Base-by-base conservation (phyloP, 2,888 invertebrate genomes). In the Megamerina dolium region DNA sequence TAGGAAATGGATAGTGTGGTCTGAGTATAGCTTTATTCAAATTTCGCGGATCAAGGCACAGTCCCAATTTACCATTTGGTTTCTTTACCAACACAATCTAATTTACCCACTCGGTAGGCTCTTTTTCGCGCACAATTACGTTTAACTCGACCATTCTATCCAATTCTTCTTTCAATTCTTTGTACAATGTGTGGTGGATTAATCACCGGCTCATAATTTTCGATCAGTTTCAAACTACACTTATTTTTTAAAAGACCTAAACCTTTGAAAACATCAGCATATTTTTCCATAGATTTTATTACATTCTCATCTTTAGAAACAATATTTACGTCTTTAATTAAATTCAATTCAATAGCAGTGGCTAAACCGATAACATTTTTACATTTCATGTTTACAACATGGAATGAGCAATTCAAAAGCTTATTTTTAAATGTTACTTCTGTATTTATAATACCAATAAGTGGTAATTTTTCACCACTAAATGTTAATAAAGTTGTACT, bases 61-160 rank as follows among this genome's bases (percentile, higher is more conserved):
- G 4, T 12, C 39, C 20, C 26, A 48, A 27, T 23, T 33, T 42
- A 13, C 42, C 45, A 39, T 42, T 48, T 10, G 44, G 23, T 33
- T 45, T 26, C 12, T 26, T 26, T 26, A 26, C 26, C 26, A 26
- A 3, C 9, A 26, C 26, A 10, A 26, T 48, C 14, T 40, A 43
- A 27, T 35, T 44, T 3, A 47, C 46, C 46, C 40, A 38, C 3
- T 38, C 35, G n/a, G 46, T 46, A 6, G 46, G 46, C 16, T 42
- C 42, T 3, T n/a, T n/a, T n/a, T n/a, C n/a, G n/a, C n/a, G n/a
- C n/a, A n/a, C n/a, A n/a, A n/a, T n/a, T n/a, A n/a, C n/a, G n/a
- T n/a, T n/a, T n/a, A n/a, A 3, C 9, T 9, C n/a, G 9, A 26
- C 12, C 26, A 26, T 26, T 12, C 26, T 2, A 3, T 26, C 26